Evolutionary conservation across 2,888 invertebrate genomes (phyloP).

Genomic region (Patella ulyssiponensis): DNA sequence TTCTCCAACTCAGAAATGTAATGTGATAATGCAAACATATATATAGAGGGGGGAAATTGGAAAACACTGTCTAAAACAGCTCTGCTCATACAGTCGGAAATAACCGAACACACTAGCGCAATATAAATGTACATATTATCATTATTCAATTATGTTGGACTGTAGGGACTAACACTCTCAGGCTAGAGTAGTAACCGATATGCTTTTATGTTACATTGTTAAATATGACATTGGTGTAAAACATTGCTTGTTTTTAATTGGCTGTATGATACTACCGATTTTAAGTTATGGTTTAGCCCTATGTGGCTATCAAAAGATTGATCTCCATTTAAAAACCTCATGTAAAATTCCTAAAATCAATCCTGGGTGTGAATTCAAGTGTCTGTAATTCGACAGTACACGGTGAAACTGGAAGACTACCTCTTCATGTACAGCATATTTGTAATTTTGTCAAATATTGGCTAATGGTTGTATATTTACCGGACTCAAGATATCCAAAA

Average conservation of each 20-base stretch:
- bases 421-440: conserved; percentile 13
- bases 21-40: too few species aligned
- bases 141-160: conserved; percentile 11
- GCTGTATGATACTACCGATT: conserved; percentile 18
- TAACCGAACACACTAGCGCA: too few species aligned
- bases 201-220: not conserved
- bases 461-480: conserved; percentile 19
- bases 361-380: conserved; percentile 11
- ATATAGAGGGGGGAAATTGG: too few species aligned
- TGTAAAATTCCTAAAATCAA: conserved; percentile 17
- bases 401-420: conserved; percentile 24
- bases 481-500: conserved; percentile 21
- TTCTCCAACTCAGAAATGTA: too few species aligned
- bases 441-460: conserved; percentile 19
- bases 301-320: conserved; percentile 19
- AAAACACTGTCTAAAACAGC: too few species aligned
- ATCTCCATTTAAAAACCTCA: conserved; percentile 21
- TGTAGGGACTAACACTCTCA: not conserved
- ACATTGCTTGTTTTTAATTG: conserved; percentile 17
- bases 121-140: too few species aligned
- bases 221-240: not conserved
- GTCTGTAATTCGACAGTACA: conserved; percentile 18
- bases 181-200: conserved; percentile 11
- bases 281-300: conserved; percentile 19
- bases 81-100: too few species aligned